A percentile compares a stretch with the other conserved stretches of the same genome.
Evolutionary conservation across 2,797 vertebrate species (phyloP).

Genomic region (Falco cherrug): DNA sequence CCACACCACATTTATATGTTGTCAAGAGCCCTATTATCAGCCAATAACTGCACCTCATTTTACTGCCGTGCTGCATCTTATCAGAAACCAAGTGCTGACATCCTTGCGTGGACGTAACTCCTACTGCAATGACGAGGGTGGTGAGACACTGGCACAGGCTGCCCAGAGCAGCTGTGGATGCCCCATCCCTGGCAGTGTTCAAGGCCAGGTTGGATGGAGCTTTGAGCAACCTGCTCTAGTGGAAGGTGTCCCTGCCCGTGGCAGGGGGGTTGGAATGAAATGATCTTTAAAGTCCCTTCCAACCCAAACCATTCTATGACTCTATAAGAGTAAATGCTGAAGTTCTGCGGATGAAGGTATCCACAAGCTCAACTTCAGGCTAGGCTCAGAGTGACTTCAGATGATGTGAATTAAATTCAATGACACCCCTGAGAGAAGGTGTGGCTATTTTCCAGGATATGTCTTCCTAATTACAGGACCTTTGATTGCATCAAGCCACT

Average conservation of each 20-base stretch:
- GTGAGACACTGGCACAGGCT: too few species aligned
- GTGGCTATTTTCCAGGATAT: background rate
- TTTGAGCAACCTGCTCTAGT: too few species aligned
- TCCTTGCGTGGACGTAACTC: background rate
- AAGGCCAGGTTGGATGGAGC: too few species aligned
- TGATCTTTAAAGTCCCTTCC: too few species aligned
- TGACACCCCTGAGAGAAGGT: background rate
- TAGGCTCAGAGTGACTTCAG: background rate
- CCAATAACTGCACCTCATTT: slow-evolving; percentile 3
- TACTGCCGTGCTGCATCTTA: slow-evolving; percentile 3
- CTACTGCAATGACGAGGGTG: background rate
- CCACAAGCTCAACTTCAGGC: background rate
- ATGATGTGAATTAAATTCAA: background rate
- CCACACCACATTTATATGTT: background rate
- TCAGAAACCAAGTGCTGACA: background rate
- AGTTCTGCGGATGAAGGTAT: background rate
- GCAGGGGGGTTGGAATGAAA: too few species aligned
- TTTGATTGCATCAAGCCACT: background rate
- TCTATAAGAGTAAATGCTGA: background rate
- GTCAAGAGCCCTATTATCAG: background rate
- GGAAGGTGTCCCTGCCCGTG: too few species aligned
- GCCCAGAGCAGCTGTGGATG: too few species aligned
- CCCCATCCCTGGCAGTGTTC: too few species aligned
- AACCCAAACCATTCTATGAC: too few species aligned
- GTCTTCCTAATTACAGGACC: background rate